Percentiles rank a stretch among this genome's conserved stretches.
phyloP scores from a whole-genome alignment of 2,113 vertebrate species.

The Mixornis gularis region DNA sequence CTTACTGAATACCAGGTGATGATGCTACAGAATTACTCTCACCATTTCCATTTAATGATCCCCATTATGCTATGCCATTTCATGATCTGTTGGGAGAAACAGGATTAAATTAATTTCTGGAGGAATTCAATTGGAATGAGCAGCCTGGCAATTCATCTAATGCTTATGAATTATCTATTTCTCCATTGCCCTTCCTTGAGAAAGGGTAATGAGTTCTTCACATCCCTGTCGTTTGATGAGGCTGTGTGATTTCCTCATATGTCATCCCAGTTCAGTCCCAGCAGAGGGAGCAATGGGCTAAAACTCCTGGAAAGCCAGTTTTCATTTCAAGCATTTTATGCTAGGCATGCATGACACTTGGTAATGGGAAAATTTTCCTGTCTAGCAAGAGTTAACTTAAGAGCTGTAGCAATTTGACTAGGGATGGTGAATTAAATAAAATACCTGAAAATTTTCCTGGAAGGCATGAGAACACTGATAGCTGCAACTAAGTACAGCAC shows the following conservation, averaged over 20 bases:
- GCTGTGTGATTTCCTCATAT: neutral
- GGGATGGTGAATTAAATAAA: neutral
- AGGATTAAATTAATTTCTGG: conserved; percentile 44
- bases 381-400: neutral
- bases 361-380: neutral
- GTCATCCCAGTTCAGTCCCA: conserved; percentile 26
- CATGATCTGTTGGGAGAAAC: conserved; percentile 29
- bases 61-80: conserved; percentile 2
- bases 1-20: neutral
- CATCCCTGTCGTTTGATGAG: neutral
- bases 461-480: neutral
- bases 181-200: neutral
- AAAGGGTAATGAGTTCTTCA: conserved; percentile 7
- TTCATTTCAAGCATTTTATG: neutral
- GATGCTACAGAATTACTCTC: neutral
- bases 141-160: neutral
- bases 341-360: neutral
- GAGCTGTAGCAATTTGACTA: neutral
- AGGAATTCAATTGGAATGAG: conserved; percentile 31
- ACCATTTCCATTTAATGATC: conserved; percentile 8
- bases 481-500: neutral
- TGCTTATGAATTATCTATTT: conserved; percentile 9
- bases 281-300: conserved; percentile 64
- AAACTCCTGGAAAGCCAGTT: conserved; percentile 12
- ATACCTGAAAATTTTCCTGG: neutral